Percentiles rank a stretch among this genome's conserved stretches.
These are phyloP conservation scores for Drosophila tsacasi DNA, from an alignment of 1,140 invertebrate genomes.

Conservation along the genomic window DNA sequence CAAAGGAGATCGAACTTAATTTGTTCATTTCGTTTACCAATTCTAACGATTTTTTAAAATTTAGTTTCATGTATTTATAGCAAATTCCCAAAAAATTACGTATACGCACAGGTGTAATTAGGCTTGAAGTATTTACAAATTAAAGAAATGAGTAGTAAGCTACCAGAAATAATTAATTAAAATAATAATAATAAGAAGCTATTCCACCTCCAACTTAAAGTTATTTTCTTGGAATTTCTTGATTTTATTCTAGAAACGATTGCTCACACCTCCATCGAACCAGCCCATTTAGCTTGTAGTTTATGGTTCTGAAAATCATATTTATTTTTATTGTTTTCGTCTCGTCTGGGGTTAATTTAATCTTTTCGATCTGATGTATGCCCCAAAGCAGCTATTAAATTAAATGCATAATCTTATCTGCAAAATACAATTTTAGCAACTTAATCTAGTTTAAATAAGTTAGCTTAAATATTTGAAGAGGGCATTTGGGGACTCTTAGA, in stretches of 20 bases:
- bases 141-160: too few species aligned
- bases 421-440: slow-evolving; percentile 19
- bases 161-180: too few species aligned
- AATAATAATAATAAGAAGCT: too few species aligned
- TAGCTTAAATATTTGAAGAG: slow-evolving; percentile 28
- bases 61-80: too few species aligned
- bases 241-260: slow-evolving; percentile 11
- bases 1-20: too few species aligned
- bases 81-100: too few species aligned
- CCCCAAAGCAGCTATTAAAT: slow-evolving; percentile 23
- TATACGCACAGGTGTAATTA: too few species aligned
- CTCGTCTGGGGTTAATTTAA: slow-evolving; percentile 51
- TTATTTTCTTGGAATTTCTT: neutral
- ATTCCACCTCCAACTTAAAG: too few species aligned
- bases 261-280: slow-evolving; percentile 46
- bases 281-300: slow-evolving; percentile 44
- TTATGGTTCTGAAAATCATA: slow-evolving; percentile 28
- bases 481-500: slow-evolving; percentile 21
- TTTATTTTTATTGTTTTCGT: slow-evolving; percentile 70
- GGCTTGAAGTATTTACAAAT: too few species aligned
- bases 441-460: slow-evolving; percentile 1
- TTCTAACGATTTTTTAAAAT: too few species aligned
- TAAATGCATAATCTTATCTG: slow-evolving; percentile 29
- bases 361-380: slow-evolving; percentile 26
- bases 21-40: too few species aligned